These are phyloP conservation scores for Phycodurus eques DNA, from an alignment of 2,113 vertebrate genomes.

Conservation along the genomic window DNA sequence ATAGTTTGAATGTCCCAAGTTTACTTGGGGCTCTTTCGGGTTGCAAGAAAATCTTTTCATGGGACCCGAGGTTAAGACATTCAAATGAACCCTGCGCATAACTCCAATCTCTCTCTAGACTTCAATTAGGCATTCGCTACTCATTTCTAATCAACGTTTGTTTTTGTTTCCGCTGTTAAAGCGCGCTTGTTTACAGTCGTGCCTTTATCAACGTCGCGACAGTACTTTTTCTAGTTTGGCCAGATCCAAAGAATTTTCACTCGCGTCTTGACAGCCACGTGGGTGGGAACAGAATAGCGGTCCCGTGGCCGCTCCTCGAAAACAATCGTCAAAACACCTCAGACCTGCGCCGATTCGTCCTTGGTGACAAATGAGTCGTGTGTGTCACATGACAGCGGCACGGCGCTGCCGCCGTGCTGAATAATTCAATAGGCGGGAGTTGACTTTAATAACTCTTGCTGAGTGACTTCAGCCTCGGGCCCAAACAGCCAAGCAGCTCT, in stretches of 20 bases:
- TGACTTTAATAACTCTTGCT: slow-evolving; percentile 60
- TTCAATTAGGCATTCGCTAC: background rate
- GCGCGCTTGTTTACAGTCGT: background rate
- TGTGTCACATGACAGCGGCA: slow-evolving; percentile 36
- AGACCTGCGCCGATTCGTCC: slow-evolving; percentile 21
- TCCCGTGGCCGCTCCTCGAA: slow-evolving; percentile 2
- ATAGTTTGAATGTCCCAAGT: background rate
- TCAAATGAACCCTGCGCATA: slow-evolving; percentile 6
- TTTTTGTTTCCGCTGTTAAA: background rate
- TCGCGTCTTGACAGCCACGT: background rate
- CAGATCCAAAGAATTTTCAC: background rate
- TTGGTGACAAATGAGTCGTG: slow-evolving; percentile 36
- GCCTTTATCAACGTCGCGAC: background rate
- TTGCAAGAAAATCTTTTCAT: background rate
- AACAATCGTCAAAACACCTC: slow-evolving; percentile 32
- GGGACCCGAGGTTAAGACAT: background rate
- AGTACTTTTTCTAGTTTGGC: background rate
- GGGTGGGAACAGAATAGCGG: too few species aligned
- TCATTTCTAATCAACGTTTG: background rate
- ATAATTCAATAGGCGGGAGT: slow-evolving; percentile 59
- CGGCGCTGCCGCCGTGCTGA: slow-evolving; percentile 31
- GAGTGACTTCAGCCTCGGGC: slow-evolving; percentile 59
- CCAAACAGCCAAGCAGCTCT: slow-evolving; percentile 35
- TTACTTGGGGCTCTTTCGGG: background rate
- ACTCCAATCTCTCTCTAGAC: slow-evolving; percentile 8